Evolutionary conservation across 2,113 vertebrate species (phyloP).

Genomic region (Scomber colias): DNA sequence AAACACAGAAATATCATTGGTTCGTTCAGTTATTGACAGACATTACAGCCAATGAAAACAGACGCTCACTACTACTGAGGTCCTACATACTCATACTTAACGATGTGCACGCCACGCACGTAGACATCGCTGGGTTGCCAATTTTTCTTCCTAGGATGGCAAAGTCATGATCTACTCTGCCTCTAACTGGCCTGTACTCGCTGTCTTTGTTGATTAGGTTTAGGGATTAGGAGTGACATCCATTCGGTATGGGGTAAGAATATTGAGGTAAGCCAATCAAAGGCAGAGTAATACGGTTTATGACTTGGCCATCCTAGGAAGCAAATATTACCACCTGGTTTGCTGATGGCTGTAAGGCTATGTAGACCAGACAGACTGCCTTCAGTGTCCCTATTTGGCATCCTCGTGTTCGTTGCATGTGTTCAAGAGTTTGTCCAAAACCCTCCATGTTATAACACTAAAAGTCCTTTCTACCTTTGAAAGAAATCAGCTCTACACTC

Average conservation of each 20-base stretch:
- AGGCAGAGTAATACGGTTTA: too few species aligned
- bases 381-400: background rate
- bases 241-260: too few species aligned
- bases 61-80: background rate
- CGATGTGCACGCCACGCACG: constrained; percentile 40
- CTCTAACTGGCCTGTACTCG: too few species aligned
- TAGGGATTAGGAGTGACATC: too few species aligned
- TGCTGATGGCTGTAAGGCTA: background rate
- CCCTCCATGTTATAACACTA: background rate
- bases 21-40: background rate
- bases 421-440: background rate
- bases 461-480: background rate
- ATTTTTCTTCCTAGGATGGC: too few species aligned
- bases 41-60: constrained; percentile 35
- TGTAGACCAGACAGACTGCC: background rate
- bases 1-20: constrained; percentile 45
- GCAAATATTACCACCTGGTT: background rate
- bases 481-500: too few species aligned
- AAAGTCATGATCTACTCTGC: too few species aligned
- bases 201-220: too few species aligned
- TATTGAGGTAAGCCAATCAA: too few species aligned
- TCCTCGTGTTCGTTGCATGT: fast-evolving
- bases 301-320: too few species aligned
- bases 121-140: constrained; percentile 31
- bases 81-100: too few species aligned